Conservation (phyloP, 1,140 invertebrate species). For the Piezodorus guildinii region DNA sequence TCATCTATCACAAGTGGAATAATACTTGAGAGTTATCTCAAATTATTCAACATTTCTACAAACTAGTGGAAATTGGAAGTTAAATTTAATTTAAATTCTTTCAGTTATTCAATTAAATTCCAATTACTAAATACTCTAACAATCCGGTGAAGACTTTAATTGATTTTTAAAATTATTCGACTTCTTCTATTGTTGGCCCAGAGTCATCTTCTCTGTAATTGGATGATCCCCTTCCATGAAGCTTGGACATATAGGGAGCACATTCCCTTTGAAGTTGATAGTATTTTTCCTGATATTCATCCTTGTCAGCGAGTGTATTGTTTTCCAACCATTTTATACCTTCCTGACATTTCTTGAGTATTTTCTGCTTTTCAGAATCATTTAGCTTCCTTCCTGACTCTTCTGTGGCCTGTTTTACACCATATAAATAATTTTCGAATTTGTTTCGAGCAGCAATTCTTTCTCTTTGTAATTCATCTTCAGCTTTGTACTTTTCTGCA, state of each 20-base stretch:
- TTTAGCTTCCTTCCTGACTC: slow-evolving; percentile 32
- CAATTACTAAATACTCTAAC: too few species aligned
- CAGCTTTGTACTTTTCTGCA: slow-evolving; percentile 48
- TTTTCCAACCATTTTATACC: slow-evolving; percentile 47
- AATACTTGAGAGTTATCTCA: too few species aligned
- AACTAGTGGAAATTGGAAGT: too few species aligned
- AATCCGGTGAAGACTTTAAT: too few species aligned
- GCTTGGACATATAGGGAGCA: slow-evolving; percentile 59
- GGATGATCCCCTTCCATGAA: slow-evolving; percentile 44
- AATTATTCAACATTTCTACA: too few species aligned
- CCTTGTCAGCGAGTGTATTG: slow-evolving; percentile 57
- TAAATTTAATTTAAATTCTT: too few species aligned
- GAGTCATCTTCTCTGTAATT: slow-evolving; percentile 31
- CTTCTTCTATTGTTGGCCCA: slow-evolving; percentile 59
- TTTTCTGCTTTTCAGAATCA: slow-evolving; percentile 33
- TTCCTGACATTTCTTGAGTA: slow-evolving; percentile 42
- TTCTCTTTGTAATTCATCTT: slow-evolving; percentile 43
- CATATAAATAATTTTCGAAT: slow-evolving; percentile 59
- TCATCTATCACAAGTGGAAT: too few species aligned
- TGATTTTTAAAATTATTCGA: slow-evolving; percentile 35
- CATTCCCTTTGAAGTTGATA: slow-evolving; percentile 59
- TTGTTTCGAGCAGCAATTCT: slow-evolving; percentile 50
- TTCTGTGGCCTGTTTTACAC: slow-evolving; percentile 44
- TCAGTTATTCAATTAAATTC: too few species aligned
- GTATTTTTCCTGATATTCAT: slow-evolving; percentile 61